Percentiles rank a stretch among this genome's conserved stretches.
phyloP scores from a whole-genome alignment of 2,888 invertebrate species.

The Drosophila antonietae region DNA sequence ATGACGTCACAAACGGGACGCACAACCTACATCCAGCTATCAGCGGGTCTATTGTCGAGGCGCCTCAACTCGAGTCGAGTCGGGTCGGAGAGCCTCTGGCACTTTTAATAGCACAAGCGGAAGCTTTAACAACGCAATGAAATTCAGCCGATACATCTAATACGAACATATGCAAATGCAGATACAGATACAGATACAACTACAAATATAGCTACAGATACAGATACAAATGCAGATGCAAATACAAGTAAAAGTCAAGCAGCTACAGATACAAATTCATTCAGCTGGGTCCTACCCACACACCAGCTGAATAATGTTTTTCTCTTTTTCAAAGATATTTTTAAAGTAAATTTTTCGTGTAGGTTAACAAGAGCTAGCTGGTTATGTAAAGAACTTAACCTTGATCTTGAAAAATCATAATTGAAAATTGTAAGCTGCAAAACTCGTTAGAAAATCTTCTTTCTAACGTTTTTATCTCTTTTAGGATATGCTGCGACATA shows the following conservation, averaged over 20 bases:
- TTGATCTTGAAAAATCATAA: conserved; percentile 70
- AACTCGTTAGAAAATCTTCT: conserved; percentile 26
- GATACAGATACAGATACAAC: conserved; percentile 5
- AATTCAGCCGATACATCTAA: conserved; percentile 29
- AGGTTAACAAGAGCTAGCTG: conserved; percentile 58
- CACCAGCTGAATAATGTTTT: conserved; percentile 29
- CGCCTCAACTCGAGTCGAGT: background rate
- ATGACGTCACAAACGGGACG: conserved; percentile 67
- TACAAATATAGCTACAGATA: conserved; percentile 5
- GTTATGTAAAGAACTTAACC: conserved; percentile 63
- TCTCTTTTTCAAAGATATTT: conserved; percentile 11
- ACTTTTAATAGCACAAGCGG: conserved; percentile 60
- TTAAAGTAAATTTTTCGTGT: conserved; percentile 47
- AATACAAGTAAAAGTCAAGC: conserved; percentile 1
- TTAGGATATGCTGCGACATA: background rate
- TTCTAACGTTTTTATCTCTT: background rate
- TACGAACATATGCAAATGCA: conserved; percentile 21
- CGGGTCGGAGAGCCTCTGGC: background rate
- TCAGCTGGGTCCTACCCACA: conserved; percentile 60
- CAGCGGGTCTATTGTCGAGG: conserved; percentile 6
- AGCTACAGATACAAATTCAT: conserved; percentile 51
- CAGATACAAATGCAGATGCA: conserved; percentile 17
- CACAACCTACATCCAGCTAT: conserved; percentile 63
- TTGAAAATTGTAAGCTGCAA: conserved; percentile 14
- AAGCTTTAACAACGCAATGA: conserved; percentile 67